Evolutionary conservation across 2,113 vertebrate species (phyloP).

Genomic region (Bungarus multicinctus): DNA sequence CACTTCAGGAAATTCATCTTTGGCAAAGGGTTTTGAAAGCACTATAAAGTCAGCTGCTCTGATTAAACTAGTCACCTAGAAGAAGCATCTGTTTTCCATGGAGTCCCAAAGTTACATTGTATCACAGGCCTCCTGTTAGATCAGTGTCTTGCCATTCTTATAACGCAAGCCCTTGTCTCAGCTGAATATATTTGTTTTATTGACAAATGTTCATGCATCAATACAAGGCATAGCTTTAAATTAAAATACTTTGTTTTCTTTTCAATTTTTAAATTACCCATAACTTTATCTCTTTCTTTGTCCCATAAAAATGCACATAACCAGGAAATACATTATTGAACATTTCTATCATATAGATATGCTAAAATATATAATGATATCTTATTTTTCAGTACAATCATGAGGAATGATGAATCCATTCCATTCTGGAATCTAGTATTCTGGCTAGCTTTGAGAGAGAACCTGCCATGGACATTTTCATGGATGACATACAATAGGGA

Average conservation of each 20-base stretch:
- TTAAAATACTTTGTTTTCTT: neutral
- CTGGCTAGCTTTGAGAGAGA: neutral
- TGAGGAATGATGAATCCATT: neutral
- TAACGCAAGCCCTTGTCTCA: neutral
- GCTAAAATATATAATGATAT: neutral
- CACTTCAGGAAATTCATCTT: neutral
- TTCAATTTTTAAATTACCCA: constrained; percentile 1
- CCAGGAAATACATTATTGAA: neutral
- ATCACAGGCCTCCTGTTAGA: neutral
- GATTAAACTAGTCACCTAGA: neutral
- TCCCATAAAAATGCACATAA: neutral
- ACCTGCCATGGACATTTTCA: neutral
- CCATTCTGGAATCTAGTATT: neutral
- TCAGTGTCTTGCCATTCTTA: neutral
- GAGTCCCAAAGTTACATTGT: neutral
- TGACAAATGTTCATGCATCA: constrained; percentile 1
- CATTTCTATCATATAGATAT: neutral
- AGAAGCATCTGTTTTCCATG: neutral
- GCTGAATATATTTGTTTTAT: neutral
- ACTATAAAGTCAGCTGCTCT: neutral
- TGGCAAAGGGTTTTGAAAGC: neutral
- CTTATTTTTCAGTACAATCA: neutral
- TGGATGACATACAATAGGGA: neutral
- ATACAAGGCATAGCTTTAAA: neutral
- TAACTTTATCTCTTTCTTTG: neutral